These are phyloP conservation scores for Chrysodeixis includens DNA, from an alignment of 2,888 invertebrate genomes.

Conservation along the genomic window DNA sequence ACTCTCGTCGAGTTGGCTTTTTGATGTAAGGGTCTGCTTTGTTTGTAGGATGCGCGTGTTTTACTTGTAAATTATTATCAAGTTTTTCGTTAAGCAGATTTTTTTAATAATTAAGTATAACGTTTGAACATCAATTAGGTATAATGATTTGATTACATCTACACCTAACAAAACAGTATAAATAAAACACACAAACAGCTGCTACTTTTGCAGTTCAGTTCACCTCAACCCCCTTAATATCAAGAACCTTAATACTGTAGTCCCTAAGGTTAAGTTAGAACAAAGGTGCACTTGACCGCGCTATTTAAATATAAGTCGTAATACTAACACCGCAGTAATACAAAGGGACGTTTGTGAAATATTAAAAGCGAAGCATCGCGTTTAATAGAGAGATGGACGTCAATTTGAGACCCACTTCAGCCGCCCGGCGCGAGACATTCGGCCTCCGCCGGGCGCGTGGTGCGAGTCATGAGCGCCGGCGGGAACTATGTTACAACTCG, in stretches of 20 bases:
- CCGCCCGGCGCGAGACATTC: slow-evolving; percentile 60
- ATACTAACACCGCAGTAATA: slow-evolving; percentile 53
- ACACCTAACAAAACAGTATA: too few relatives aligned
- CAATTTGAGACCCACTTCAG: slow-evolving; percentile 76
- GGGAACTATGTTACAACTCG: slow-evolving; percentile 1
- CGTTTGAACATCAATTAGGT: too few relatives aligned
- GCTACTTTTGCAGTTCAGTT: too few relatives aligned
- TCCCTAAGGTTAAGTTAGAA: slow-evolving; percentile 22
- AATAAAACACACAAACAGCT: too few relatives aligned
- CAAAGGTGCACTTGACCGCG: slow-evolving; percentile 17
- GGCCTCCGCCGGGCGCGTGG: slow-evolving; percentile 45
- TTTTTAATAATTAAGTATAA: too few relatives aligned
- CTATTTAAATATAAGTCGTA: slow-evolving; percentile 17
- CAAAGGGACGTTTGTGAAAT: slow-evolving; percentile 65
- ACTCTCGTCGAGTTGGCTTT: slow-evolving; percentile 10
- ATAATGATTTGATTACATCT: too few relatives aligned
- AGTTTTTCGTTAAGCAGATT: too few relatives aligned
- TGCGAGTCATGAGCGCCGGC: slow-evolving; percentile 26
- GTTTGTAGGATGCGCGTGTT: neutral
- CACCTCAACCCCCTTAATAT: neutral
- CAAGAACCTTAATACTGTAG: neutral
- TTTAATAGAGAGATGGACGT: slow-evolving; percentile 74
- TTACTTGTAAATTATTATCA: neutral
- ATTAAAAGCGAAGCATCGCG: slow-evolving; percentile 73
- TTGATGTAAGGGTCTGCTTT: neutral